Conservation (phyloP, 1,140 invertebrate genomes). For the Melitaea cinxia region DNA sequence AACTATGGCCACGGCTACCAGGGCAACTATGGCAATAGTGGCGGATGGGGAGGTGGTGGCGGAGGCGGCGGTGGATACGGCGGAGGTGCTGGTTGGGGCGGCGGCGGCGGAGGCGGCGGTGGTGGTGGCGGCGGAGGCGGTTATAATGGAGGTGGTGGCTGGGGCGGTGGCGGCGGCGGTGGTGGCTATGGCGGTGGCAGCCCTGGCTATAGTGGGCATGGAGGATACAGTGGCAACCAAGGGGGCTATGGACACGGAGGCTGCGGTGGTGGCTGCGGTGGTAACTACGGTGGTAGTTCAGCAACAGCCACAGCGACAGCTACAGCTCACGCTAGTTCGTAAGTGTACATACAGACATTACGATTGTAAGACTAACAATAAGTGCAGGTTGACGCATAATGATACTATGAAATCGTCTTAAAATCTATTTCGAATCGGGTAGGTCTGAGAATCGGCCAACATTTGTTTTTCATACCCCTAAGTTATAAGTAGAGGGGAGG, state of each 20-base stretch:
- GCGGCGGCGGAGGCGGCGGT: too few species aligned
- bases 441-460: too few species aligned
- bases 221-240: slow-evolving; percentile 34
- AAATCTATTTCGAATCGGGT: too few species aligned
- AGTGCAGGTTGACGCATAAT: too few species aligned
- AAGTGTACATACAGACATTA: background rate
- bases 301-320: slow-evolving; percentile 21
- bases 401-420: too few species aligned
- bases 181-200: too few species aligned
- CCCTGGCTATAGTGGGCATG: slow-evolving; percentile 21
- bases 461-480: too few species aligned
- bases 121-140: too few species aligned
- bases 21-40: slow-evolving; percentile 21
- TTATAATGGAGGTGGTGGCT: too few species aligned
- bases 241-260: slow-evolving; percentile 30
- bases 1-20: slow-evolving; percentile 21
- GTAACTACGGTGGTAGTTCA: slow-evolving; percentile 6
- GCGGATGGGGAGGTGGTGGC: slow-evolving; percentile 28
- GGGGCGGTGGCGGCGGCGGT: too few species aligned
- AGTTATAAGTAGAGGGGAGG: too few species aligned
- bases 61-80: slow-evolving; percentile 34
- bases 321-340: slow-evolving; percentile 16
- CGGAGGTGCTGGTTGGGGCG: slow-evolving; percentile 29
- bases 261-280: slow-evolving; percentile 27
- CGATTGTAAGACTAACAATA: background rate